Conservation (phyloP, 1,140 invertebrate genomes). For the Lepidotrigona ventralis region DNA sequence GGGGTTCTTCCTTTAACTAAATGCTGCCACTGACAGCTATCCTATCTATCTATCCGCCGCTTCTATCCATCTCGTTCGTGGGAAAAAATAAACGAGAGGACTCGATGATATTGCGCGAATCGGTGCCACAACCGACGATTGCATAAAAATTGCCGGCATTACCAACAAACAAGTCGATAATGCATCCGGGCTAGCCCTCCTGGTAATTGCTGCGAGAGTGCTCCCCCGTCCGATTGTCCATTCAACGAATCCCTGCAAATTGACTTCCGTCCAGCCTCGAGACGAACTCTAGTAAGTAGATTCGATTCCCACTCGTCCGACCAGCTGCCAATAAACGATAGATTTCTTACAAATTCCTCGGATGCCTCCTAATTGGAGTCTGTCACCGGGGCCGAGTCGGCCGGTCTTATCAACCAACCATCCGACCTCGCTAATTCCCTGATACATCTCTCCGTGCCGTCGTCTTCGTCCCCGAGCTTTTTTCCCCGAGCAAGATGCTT, state of each 20-base stretch:
- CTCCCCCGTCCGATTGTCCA: slow-evolving; percentile 19
- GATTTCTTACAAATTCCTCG: background rate
- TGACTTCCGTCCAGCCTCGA: background rate
- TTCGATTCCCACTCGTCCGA: background rate
- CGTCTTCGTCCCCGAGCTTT: background rate
- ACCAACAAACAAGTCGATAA: slow-evolving; percentile 10
- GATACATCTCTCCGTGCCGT: background rate
- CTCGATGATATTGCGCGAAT: slow-evolving; percentile 1
- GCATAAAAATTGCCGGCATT: slow-evolving; percentile 25
- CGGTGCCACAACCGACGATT: slow-evolving; percentile 3
- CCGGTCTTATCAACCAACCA: background rate
- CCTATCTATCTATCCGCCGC: background rate
- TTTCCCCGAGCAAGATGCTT: background rate
- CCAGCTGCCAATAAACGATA: slow-evolving; percentile 14
- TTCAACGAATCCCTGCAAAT: slow-evolving; percentile 1
- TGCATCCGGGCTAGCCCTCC: background rate
- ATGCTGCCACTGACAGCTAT: slow-evolving; percentile 71
- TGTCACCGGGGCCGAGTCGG: background rate
- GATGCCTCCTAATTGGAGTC: background rate
- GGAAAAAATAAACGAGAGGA: slow-evolving; percentile 39
- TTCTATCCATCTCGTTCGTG: slow-evolving; percentile 44
- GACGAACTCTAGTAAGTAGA: background rate
- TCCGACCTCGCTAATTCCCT: background rate
- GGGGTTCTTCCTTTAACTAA: slow-evolving; percentile 64
- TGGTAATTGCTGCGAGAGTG: slow-evolving; percentile 23